Evolutionary conservation across 2,888 invertebrate species (phyloP), one percentile per base, ranked within the genome.

Genomic region (Yponomeuta cagnagella): DNA sequence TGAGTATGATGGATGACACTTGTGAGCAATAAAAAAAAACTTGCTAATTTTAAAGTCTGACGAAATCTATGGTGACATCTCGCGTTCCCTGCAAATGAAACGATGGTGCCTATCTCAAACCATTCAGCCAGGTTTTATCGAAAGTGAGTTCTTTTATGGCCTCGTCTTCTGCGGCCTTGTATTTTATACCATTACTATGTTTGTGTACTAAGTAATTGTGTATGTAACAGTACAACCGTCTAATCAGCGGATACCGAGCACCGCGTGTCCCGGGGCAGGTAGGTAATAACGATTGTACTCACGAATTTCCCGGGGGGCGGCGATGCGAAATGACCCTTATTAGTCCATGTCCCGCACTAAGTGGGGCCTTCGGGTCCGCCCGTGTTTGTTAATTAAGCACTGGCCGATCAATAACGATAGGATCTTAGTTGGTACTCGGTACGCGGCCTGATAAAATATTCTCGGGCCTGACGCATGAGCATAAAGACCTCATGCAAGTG

Each of bases 271-370:
- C 33, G 65, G 33, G 65, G 12, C 65, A 30, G 31, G 31, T 31
- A 65, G 43, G 48, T 68, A 43, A 37, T 68, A 68, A 68, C 48
- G 23, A 68, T 68, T 68, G 48, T 43, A 48, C 43, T 43, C 48
- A 48, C 71, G 76, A 72, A 81, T 80, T 81, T 81, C 81, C 80
- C 80, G 71, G 23, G 80, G 69, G 78, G 75, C 71, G 72, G 73
- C 73, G 72, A 48, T 76, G 77, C 77, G 76, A 75, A 77, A 78
- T 77, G 76, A 74, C 74, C 75, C 76, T 78, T 77, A 79, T 80
- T 81, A 79, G 76, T 48, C 8, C 23, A 15, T 67, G 43, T 48
- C 68, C 10, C 52, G 12, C 12, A 58, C 52, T 58, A 58, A 58
- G 52, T 58, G 52, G 52, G 52, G 52, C 65, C 31, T 65, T 12